phyloP scores from a whole-genome alignment of 2,113 vertebrate genomes.

The Hypomesus transpacificus region DNA sequence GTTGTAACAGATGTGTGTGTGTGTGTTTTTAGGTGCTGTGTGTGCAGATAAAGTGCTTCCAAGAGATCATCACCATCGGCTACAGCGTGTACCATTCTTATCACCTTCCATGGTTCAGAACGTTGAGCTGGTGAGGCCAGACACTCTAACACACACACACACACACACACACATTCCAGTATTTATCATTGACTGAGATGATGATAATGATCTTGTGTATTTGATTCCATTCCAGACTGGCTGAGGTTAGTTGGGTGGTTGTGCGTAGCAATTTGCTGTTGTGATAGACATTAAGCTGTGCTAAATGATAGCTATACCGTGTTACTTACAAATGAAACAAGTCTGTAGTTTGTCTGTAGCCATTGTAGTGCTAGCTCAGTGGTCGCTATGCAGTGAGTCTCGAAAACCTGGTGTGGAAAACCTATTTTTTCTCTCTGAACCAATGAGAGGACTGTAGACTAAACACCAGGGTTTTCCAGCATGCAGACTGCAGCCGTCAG shows the following conservation, averaged over 20 bases:
- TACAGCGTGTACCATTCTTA: slow-evolving; percentile 99
- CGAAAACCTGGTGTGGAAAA: background rate
- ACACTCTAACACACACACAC: background rate
- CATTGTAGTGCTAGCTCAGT: background rate
- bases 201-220: background rate
- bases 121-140: slow-evolving; percentile 88
- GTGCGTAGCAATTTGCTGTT: background rate
- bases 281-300: slow-evolving; percentile 33
- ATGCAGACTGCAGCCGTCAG: slow-evolving; percentile 27
- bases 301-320: background rate
- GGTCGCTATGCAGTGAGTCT: background rate
- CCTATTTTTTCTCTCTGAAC: background rate
- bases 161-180: background rate
- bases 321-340: background rate
- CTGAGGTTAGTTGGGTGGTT: slow-evolving; percentile 55
- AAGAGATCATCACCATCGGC: slow-evolving; percentile 97
- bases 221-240: slow-evolving; percentile 56
- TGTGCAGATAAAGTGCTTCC: slow-evolving; percentile 99
- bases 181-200: background rate
- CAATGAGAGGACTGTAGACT: background rate
- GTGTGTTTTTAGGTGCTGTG: slow-evolving; percentile 82
- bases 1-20: background rate
- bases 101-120: slow-evolving; percentile 97
- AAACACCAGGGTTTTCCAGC: slow-evolving; percentile 17
- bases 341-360: background rate